Evolutionary conservation across 2,888 invertebrate species (phyloP).

Genomic region (Oscheius onirici): DNA sequence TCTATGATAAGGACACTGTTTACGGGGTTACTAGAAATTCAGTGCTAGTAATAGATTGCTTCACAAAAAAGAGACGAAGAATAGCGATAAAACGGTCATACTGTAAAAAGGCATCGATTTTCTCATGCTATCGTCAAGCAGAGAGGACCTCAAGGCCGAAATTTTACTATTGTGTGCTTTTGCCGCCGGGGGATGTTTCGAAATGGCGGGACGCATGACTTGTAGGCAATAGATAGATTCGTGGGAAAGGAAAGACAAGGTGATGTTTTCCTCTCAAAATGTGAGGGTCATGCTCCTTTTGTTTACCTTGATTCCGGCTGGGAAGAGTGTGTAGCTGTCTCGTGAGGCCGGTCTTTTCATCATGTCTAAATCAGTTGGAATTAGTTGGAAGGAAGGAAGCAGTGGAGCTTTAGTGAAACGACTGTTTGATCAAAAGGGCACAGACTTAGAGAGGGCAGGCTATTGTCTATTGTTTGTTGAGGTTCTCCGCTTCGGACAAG

Average conservation of each 20-base stretch:
- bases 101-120: background rate
- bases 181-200: conserved; percentile 11
- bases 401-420: background rate
- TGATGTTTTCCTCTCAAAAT: background rate
- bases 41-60: background rate
- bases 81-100: background rate
- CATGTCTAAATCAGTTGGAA: background rate
- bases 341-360: conserved; percentile 20
- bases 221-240: no score
- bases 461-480: background rate
- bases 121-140: background rate
- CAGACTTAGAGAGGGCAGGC: background rate
- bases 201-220: background rate
- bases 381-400: background rate
- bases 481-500: background rate
- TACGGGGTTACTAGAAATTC: no score
- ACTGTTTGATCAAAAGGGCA: background rate
- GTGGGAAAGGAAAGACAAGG: background rate
- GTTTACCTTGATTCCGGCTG: conserved; percentile 33
- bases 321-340: conserved; percentile 36
- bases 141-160: conserved; percentile 2
- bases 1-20: no score
- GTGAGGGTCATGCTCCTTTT: no score
- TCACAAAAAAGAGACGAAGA: background rate
- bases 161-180: conserved; percentile 24